phyloP scores from a whole-genome alignment of 1,140 invertebrate genomes.

The Sycophaga agraensis region DNA sequence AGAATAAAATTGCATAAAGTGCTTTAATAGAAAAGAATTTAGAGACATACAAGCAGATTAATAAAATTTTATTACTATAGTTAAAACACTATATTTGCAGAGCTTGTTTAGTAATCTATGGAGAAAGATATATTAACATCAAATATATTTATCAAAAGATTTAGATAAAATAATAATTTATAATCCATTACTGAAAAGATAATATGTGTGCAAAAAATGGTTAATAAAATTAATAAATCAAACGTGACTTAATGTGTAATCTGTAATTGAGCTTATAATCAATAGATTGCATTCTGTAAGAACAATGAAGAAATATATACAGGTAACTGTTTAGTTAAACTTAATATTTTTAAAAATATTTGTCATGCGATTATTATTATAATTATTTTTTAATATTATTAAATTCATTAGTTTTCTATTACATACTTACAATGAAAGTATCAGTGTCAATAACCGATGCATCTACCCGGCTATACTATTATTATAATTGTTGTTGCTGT shows the following conservation, averaged over 20 bases:
- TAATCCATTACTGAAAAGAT: no score
- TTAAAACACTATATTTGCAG: no score
- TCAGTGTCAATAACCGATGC: conserved; percentile 13
- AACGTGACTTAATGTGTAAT: background rate
- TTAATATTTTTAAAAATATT: background rate
- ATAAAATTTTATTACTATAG: no score
- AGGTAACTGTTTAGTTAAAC: background rate
- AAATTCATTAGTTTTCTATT: background rate
- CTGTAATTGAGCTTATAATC: conserved; percentile 10
- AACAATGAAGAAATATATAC: background rate
- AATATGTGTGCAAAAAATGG: background rate
- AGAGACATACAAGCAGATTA: no score
- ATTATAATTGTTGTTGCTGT: conserved; percentile 7
- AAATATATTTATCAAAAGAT: no score
- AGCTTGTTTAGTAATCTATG: no score
- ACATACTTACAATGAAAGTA: background rate
- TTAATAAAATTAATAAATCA: background rate
- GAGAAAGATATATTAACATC: no score
- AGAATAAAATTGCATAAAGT: no score
- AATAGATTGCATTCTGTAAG: background rate
- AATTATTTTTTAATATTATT: background rate
- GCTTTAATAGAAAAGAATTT: no score
- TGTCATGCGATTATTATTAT: background rate
- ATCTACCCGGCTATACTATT: background rate
- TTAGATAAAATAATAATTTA: no score